Evolutionary conservation across 1,140 invertebrate genomes (phyloP), one percentile per base, ranked within the genome.

Genomic region (Anagrus nilaparvatae): DNA sequence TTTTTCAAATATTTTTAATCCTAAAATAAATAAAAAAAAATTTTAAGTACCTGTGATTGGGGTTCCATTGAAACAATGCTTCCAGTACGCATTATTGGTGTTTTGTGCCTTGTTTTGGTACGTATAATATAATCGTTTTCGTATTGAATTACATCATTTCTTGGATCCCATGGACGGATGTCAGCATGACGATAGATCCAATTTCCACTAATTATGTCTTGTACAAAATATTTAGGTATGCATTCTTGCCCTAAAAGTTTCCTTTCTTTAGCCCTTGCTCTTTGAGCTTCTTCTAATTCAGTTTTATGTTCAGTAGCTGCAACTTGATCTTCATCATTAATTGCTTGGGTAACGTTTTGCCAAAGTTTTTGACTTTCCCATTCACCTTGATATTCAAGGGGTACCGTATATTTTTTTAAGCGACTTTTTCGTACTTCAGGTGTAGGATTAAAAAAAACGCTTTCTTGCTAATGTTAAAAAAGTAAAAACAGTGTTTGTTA

Each of bases 251-350:
- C 71, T 44, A 68, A 72, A 1, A 65, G 60, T 49, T 78, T 76
- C 4, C 84, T 67, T 38, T 83, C 78, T 53, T 81, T 73, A 1
- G 78, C 78, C 2, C 75, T 72, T 31, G 74, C 70, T 14, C 91
- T 71, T 62, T 96, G 91, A 7, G 76, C 78, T 58, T 93, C 87
- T 55, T 96, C 91, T 29, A 95, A 69, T 32, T 78, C 63, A 4
- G 85, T 91, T 67, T 96, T 96, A 52, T 91, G 85, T 36, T 89
- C 80, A 3, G 90, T 96, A 0, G 91, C 91, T 10, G 77, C 78
- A 23, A 78, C 63, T 66, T 79, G 62, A 68, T 95, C 87, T 47
- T 87, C 81, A 18, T 71, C 70, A 7, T 69, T 59, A 44, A 95
- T 89, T 1, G 89, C 89, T 32, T 78, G 73, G 0, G 85, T 86